Conservation (phyloP, 2,797 vertebrate species). For the Leontopithecus rosalia region DNA sequence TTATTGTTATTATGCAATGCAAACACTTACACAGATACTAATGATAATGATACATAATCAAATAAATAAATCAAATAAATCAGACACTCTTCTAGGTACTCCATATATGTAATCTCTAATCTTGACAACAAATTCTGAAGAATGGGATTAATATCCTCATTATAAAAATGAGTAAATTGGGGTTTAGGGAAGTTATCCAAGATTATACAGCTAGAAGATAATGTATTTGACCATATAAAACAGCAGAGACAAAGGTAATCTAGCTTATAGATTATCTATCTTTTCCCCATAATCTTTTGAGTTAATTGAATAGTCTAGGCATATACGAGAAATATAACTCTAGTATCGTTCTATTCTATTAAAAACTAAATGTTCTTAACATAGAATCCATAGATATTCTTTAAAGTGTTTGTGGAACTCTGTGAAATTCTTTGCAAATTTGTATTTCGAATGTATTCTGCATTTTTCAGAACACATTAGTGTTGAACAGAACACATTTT, state of each 20-base stretch:
- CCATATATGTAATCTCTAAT: not conserved
- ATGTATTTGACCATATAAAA: not conserved
- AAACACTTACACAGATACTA: not conserved
- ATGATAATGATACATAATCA: not conserved
- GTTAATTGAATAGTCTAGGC: not conserved
- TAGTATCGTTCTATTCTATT: not conserved
- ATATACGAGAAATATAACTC: not conserved
- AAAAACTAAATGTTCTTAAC: not conserved
- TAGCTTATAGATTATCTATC: not conserved
- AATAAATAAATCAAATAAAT: constrained; percentile 10
- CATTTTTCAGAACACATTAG: not conserved
- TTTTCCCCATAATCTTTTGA: not conserved
- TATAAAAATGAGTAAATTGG: not conserved
- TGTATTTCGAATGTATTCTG: not conserved
- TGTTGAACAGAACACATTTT: too few relatives aligned
- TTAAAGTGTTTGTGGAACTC: not conserved
- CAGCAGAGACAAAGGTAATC: not conserved
- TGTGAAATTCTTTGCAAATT: not conserved
- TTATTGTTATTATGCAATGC: not conserved
- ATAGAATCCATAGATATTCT: not conserved
- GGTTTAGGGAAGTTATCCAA: not conserved
- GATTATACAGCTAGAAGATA: not conserved
- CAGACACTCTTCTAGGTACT: not conserved
- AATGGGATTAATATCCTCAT: not conserved
- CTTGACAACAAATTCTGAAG: constrained; percentile 22